Evolutionary conservation across 2,797 vertebrate genomes (phyloP).

Genomic region (Clarias laeviceps): DNA sequence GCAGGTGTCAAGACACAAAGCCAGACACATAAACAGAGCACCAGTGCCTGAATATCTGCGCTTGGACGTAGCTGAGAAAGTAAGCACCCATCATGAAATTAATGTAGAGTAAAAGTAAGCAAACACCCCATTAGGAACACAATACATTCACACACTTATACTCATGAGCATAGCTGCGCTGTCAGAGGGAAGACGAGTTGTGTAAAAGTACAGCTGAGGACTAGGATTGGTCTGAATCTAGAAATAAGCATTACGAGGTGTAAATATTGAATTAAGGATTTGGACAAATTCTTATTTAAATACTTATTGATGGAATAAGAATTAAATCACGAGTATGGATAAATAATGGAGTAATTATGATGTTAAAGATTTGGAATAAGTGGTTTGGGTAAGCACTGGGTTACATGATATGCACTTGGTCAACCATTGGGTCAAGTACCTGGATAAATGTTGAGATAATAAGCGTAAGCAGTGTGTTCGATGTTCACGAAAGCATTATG

Average conservation of each 20-base stretch:
- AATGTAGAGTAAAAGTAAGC: not conserved
- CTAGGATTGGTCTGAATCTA: not conserved
- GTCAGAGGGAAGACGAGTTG: not conserved
- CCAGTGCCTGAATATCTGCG: not conserved
- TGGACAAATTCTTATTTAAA: not conserved
- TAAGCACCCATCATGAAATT: not conserved
- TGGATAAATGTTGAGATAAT: not conserved
- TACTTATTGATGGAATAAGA: not conserved
- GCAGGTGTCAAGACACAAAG: constrained; percentile 14
- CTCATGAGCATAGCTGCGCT: not conserved
- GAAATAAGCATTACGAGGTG: not conserved
- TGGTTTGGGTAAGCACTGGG: not conserved
- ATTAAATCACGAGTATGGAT: not conserved
- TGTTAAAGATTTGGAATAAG: not conserved
- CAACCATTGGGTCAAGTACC: not conserved
- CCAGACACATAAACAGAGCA: not conserved
- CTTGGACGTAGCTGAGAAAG: not conserved
- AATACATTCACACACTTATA: not conserved
- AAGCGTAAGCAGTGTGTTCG: not conserved
- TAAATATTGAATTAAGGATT: not conserved
- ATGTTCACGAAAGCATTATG: not conserved
- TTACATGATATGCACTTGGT: not conserved
- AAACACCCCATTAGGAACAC: not conserved
- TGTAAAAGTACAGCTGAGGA: not conserved
- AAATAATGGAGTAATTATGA: not conserved